A percentile compares a stretch with the other conserved stretches of the same genome.
Conservation (phyloP, 2,113 vertebrate genomes). For the Halichoerus grypus region DNA sequence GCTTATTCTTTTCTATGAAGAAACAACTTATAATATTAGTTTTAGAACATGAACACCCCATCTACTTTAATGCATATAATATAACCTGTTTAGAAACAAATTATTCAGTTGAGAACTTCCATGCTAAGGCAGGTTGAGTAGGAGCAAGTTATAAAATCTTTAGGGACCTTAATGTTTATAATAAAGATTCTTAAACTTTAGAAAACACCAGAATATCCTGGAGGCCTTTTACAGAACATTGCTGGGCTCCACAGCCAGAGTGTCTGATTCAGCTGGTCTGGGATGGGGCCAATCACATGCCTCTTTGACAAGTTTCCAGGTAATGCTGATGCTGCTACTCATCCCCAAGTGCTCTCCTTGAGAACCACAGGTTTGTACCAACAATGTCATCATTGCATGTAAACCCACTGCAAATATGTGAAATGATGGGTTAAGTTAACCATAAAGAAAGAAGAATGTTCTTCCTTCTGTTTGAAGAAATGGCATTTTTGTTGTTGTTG, state of each 20-base stretch:
- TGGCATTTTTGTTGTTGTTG: background rate
- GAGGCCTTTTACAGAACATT: background rate
- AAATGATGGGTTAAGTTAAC: background rate
- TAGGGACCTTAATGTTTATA: background rate
- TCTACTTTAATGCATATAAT: background rate
- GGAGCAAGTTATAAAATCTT: background rate
- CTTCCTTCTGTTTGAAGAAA: background rate
- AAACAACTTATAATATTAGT: background rate
- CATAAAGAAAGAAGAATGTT: background rate
- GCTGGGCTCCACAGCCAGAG: accelerated
- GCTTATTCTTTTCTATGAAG: background rate
- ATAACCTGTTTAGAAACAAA: background rate
- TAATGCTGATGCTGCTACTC: accelerated
- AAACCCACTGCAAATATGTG: background rate
- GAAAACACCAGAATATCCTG: background rate
- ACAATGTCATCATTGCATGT: background rate
- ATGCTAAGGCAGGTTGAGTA: background rate
- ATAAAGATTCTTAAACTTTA: background rate
- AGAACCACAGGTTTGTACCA: background rate
- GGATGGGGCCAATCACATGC: background rate
- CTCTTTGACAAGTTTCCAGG: background rate
- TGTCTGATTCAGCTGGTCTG: background rate
- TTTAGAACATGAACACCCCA: background rate
- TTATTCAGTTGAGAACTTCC: background rate
- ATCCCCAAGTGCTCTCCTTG: background rate